phyloP scores from a whole-genome alignment of 2,797 vertebrate species.

The Muraenolepis orangiensis region DNA sequence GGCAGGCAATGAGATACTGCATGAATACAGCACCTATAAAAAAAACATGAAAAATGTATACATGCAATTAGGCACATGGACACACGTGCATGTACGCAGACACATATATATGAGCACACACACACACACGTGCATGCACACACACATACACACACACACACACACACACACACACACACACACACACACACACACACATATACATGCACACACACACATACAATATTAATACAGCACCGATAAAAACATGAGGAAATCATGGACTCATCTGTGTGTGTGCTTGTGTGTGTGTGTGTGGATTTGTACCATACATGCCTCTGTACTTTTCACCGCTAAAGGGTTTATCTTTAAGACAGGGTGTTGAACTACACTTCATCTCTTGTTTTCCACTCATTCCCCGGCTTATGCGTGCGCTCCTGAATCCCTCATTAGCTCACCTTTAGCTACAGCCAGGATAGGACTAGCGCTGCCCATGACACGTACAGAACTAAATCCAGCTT shows the following conservation, averaged over 20 bases:
- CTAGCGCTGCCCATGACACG: neutral
- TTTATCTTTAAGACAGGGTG: constrained; percentile 49
- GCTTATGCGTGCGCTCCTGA: constrained; percentile 4
- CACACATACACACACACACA: constrained; percentile 17
- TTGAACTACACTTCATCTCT: constrained; percentile 6
- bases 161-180: neutral
- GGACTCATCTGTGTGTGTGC: neutral
- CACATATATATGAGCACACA: too few relatives aligned
- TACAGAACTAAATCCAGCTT: neutral
- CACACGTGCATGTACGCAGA: too few relatives aligned
- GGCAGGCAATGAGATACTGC: too few relatives aligned
- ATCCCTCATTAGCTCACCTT: neutral
- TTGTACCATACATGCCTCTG: constrained; percentile 40
- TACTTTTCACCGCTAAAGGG: constrained; percentile 51
- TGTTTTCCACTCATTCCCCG: neutral
- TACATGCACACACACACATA: too few relatives aligned
- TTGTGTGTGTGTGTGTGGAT: constrained; percentile 25
- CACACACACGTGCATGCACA: too few relatives aligned
- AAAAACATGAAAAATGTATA: too few relatives aligned
- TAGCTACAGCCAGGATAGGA: neutral
- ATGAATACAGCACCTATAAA: too few relatives aligned
- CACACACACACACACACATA: constrained; percentile 7
- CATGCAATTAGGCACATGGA: too few relatives aligned
- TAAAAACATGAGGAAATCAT: too few relatives aligned
- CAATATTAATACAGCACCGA: too few relatives aligned